phyloP scores from a whole-genome alignment of 2,797 vertebrate genomes.

The Coccyzus lansbergi region DNA sequence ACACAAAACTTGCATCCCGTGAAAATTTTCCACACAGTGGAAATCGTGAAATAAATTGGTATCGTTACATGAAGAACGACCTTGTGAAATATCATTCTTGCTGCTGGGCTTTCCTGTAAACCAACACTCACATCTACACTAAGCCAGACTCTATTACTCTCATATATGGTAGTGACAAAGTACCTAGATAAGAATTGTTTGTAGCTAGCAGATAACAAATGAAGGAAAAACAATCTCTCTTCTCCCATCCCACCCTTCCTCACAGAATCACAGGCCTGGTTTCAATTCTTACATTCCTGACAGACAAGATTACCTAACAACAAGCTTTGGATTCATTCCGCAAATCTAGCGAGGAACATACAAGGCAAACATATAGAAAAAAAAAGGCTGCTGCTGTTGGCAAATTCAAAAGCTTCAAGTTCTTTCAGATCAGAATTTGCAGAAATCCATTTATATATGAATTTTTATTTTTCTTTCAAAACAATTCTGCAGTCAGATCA shows the following conservation, averaged over 20 bases:
- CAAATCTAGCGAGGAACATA: background rate
- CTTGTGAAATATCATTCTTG: background rate
- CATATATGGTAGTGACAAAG: background rate
- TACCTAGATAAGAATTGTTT: background rate
- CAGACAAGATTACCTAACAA: constrained; percentile 3
- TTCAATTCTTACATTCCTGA: background rate
- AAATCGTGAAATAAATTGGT: background rate
- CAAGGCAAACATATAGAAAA: constrained; percentile 16
- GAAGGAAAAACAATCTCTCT: background rate
- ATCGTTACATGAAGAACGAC: background rate
- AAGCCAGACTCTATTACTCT: fast-evolving
- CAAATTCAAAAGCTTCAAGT: constrained; percentile 54
- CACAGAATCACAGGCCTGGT: constrained; percentile 19
- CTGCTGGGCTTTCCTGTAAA: background rate
- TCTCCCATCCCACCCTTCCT: background rate
- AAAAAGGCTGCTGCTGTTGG: constrained; percentile 21
- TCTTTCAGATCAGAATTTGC: constrained; percentile 63
- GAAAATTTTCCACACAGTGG: background rate
- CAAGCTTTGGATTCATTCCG: constrained; percentile 26
- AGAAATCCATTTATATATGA: constrained; percentile 72
- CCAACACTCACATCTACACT: background rate
- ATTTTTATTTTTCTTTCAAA: constrained; percentile 72
- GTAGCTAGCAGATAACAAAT: background rate
- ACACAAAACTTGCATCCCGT: background rate
- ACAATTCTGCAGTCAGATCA: constrained; percentile 67